Conservation (phyloP, 2,888 invertebrate species). For the Malachius bipustulatus region DNA sequence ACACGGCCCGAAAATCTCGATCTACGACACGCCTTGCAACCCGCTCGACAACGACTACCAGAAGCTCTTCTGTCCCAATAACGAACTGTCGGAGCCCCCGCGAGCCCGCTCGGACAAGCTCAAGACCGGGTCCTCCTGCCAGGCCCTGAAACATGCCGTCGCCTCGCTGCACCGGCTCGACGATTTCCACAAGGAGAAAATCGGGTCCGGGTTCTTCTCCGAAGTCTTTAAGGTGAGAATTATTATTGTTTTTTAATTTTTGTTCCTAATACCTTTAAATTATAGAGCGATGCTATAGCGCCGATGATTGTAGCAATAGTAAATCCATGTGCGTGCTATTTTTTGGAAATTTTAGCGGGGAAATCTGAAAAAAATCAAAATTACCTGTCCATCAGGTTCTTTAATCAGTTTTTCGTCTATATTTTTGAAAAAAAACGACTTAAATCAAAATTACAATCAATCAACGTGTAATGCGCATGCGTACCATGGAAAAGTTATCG, state of each 20-base stretch:
- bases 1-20: conserved; percentile 27
- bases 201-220: conserved; percentile 93
- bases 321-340: too few relatives aligned
- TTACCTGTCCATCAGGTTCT: too few relatives aligned
- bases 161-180: conserved; percentile 84
- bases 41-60: conserved; percentile 34
- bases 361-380: too few relatives aligned
- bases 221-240: conserved; percentile 89
- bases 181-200: conserved; percentile 86
- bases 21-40: conserved; percentile 36
- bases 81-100: conserved; percentile 35
- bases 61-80: conserved; percentile 34
- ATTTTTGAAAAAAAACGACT: too few relatives aligned
- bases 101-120: conserved; percentile 39
- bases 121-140: conserved; percentile 69
- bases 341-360: too few relatives aligned
- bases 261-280: too few relatives aligned
- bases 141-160: conserved; percentile 82
- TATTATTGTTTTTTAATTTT: conserved; percentile 3
- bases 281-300: too few relatives aligned
- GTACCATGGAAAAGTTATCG: too few relatives aligned
- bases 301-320: too few relatives aligned
- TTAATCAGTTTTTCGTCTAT: too few relatives aligned
- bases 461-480: too few relatives aligned
- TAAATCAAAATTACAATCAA: too few relatives aligned